Conservation (phyloP, 2,888 invertebrate species). For the Cataglyphis albicans region DNA sequence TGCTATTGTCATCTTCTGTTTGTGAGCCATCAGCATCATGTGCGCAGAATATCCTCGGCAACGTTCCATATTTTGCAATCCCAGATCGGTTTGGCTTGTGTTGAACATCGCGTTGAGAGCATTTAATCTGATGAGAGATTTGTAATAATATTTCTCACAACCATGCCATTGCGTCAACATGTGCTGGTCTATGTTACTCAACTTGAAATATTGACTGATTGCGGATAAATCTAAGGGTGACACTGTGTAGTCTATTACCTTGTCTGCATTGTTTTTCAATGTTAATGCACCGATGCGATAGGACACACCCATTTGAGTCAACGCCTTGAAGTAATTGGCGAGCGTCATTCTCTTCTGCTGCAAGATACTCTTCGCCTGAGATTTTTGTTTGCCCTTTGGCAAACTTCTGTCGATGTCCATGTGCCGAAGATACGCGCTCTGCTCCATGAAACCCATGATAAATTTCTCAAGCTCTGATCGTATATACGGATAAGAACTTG, state of each 20-base stretch:
- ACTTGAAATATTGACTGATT: conserved; percentile 87
- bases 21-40: conserved; percentile 90
- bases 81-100: conserved; percentile 92
- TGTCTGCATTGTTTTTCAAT: conserved; percentile 82
- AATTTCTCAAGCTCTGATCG: conserved; percentile 90
- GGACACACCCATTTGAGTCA: conserved; percentile 92
- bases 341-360: conserved; percentile 95
- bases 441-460: conserved; percentile 89
- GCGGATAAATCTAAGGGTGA: conserved; percentile 91
- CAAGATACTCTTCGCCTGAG: conserved; percentile 92
- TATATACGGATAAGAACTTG: conserved; percentile 88
- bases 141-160: conserved; percentile 92
- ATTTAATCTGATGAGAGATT: conserved; percentile 90
- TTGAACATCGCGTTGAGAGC: conserved; percentile 89
- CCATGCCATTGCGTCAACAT: conserved; percentile 90
- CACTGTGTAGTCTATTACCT: conserved; percentile 89
- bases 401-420: conserved; percentile 87
- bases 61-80: conserved; percentile 92
- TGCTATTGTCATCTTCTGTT: conserved; percentile 89
- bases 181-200: conserved; percentile 85
- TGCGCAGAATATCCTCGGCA: conserved; percentile 95
- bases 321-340: conserved; percentile 93
- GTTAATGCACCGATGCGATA: conserved; percentile 91
- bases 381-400: conserved; percentile 91
- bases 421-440: conserved; percentile 89